Evolutionary conservation across 92 coral and sea anemone genomes (phyloP), one percentile per base, ranked within the genome.

Genomic region (Phenganax subtilis): DNA sequence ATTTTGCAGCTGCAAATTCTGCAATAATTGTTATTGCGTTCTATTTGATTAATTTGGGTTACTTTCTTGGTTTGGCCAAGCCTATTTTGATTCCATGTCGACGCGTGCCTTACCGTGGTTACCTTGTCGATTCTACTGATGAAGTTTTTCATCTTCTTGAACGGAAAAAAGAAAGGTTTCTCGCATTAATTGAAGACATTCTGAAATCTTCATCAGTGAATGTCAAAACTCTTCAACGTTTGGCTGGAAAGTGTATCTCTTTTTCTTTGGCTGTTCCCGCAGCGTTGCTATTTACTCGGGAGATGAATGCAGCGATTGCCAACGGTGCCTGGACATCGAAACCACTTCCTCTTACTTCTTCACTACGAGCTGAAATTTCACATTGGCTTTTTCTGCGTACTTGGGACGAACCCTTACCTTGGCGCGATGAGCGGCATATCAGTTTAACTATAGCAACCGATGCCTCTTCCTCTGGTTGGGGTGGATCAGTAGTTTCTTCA

Each of bases 381-480:
- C 79, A 81, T 55, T 81, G 84, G 84, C 78, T 15, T 3, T 81
- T 81, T 17, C 51, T 81, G 57, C 29, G 53, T 17, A 9, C 44
- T 1, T 81, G 84, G 84, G 78, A 67, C 8, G 78, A 57, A 3
- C 79, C 55, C 30, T 3, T 81, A 0, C 84, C 84, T 5, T 81
- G 84, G 84, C 81, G 78, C 0, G 29, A 81, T 55, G 81, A 81
- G 51, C 7, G 20, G 3, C 84, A 81, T 72, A 9, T 72, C 1
- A 61, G 25, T 0, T 44, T 67, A 47, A 9, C 85, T 11, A 29
- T 87, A n/a, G 90, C 88, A 3, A 87, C 90, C 16, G 87, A 87
- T 53, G 87, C 90, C 1, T 87, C 87, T 3, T 60, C 7, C 0
- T 87, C 81, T 37, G 90, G 88, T 8, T 87, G 90, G 90, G 88